Evolutionary conservation across 1,140 invertebrate species (phyloP).

Genomic region (Drosophila fuyamai): DNA sequence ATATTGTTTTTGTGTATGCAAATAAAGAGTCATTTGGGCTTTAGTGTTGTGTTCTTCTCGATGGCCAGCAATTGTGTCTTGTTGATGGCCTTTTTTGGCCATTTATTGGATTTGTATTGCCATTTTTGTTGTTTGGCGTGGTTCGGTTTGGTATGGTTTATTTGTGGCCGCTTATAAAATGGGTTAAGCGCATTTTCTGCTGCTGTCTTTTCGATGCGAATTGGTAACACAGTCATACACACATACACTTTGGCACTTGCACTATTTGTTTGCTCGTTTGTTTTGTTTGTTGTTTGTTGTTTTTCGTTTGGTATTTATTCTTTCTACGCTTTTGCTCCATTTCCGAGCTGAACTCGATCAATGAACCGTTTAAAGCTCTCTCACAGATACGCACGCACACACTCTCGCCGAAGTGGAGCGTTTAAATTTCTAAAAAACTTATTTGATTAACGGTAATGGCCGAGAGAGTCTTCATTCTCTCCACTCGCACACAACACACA

Average conservation of each 20-base stretch:
- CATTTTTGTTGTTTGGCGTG: constrained; percentile 9
- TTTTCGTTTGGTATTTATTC: constrained; percentile 39
- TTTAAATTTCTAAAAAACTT: constrained; percentile 82
- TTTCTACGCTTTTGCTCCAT: constrained; percentile 56
- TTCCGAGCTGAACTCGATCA: constrained; percentile 74
- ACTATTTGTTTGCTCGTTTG: constrained; percentile 47
- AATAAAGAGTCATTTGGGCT: constrained; percentile 4
- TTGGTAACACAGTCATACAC: constrained; percentile 44
- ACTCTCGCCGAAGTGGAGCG: constrained; percentile 55
- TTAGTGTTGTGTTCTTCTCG: neutral
- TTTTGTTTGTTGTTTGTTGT: constrained; percentile 28
- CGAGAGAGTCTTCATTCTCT: constrained; percentile 53
- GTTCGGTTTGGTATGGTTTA: constrained; percentile 1
- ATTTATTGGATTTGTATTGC: constrained; percentile 55
- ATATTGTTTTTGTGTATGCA: constrained; percentile 2
- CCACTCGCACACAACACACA: constrained; percentile 26
- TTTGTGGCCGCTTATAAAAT: constrained; percentile 53
- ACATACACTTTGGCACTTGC: constrained; percentile 62
- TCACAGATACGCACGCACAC: constrained; percentile 36
- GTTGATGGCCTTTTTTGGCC: constrained; percentile 18
- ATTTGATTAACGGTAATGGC: constrained; percentile 80
- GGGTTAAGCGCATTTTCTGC: constrained; percentile 69
- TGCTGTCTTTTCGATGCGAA: constrained; percentile 27
- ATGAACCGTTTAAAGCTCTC: constrained; percentile 72
- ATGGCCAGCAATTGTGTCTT: neutral